phyloP scores from a whole-genome alignment of 2,113 vertebrate species.

The Pionites leucogaster region DNA sequence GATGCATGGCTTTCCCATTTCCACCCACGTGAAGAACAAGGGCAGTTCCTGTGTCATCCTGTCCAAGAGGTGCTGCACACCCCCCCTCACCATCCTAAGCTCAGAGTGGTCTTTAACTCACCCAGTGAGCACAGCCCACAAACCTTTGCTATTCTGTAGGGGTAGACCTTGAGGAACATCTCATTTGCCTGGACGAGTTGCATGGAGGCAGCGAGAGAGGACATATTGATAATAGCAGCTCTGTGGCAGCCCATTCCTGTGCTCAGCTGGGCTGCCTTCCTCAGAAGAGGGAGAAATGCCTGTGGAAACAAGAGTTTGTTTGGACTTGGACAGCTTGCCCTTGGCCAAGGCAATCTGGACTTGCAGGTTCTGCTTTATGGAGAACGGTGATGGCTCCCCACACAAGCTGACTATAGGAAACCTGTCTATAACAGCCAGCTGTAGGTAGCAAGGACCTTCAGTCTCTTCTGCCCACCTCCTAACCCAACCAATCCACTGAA shows the following conservation, averaged over 20 bases:
- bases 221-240: constrained; percentile 78
- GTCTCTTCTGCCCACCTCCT: not conserved
- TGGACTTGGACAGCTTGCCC: not conserved
- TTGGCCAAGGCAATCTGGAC: not conserved
- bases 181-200: constrained; percentile 70
- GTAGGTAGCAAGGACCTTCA: not conserved
- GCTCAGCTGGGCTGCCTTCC: constrained; percentile 68
- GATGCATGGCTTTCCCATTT: not conserved
- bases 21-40: not conserved
- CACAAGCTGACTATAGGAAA: not conserved
- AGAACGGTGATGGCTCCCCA: not conserved
- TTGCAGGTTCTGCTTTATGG: not conserved
- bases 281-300: constrained; percentile 75
- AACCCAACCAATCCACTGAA: not conserved
- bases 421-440: not conserved
- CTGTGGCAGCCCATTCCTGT: constrained; percentile 75
- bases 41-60: not conserved
- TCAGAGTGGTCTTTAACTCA: not conserved
- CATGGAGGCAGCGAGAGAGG: constrained; percentile 76
- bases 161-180: constrained; percentile 22
- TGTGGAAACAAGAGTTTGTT: not conserved
- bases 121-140: not conserved
- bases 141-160: constrained; percentile 73
- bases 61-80: not conserved
- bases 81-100: not conserved